Percentiles rank a stretch among this genome's conserved stretches.
Conservation (phyloP, 2,797 vertebrate genomes). For the Cirrhinus mrigala region DNA sequence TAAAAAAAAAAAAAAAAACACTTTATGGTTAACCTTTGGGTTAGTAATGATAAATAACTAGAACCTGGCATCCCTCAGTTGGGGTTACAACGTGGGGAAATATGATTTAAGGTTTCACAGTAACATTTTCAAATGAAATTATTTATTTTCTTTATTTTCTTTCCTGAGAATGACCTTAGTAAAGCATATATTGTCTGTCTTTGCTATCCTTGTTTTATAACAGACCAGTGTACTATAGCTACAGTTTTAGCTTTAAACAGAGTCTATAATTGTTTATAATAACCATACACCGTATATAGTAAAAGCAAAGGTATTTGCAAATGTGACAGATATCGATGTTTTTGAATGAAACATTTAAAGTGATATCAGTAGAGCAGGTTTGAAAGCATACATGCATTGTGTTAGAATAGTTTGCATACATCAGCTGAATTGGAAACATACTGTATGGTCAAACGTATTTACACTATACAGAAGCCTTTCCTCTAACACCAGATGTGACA, state of each 20-base stretch:
- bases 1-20: neutral
- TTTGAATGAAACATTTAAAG: constrained; percentile 4
- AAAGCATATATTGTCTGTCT: neutral
- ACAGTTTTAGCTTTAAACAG: neutral
- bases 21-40: neutral
- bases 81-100: neutral
- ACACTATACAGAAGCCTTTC: constrained; percentile 18
- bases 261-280: neutral
- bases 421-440: constrained; percentile 21
- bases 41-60: neutral
- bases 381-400: neutral
- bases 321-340: constrained; percentile 1
- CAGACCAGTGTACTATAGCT: neutral
- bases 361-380: neutral
- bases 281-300: neutral
- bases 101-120: neutral
- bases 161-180: constrained; percentile 5
- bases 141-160: neutral
- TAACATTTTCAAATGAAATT: neutral
- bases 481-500: neutral
- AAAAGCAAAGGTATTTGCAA: neutral
- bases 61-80: neutral
- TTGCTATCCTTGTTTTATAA: neutral
- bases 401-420: neutral
- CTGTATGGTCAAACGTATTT: neutral